Evolutionary conservation across 2,797 vertebrate genomes (phyloP).

Genomic region (Poeciliopsis presidionis): DNA sequence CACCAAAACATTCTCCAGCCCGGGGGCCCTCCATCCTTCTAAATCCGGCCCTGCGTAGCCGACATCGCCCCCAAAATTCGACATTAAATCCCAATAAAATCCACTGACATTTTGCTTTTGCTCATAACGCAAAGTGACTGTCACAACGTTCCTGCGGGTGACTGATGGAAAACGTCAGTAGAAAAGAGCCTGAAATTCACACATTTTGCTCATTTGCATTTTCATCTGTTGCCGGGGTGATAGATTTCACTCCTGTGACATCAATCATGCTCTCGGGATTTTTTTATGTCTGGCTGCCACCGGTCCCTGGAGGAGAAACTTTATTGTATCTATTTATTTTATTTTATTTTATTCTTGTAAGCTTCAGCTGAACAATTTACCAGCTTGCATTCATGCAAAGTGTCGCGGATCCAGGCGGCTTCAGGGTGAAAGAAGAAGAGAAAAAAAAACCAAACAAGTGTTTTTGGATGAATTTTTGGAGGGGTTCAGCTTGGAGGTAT

Average conservation of each 20-base stretch:
- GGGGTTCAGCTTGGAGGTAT: slow-evolving; percentile 9
- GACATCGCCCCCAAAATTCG: not conserved
- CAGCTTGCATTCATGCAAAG: slow-evolving; percentile 21
- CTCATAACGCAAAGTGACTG: not conserved
- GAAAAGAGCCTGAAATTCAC: slow-evolving; percentile 35
- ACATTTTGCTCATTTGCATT: slow-evolving; percentile 48
- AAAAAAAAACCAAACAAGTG: slow-evolving; percentile 1
- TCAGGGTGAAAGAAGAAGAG: slow-evolving; percentile 12
- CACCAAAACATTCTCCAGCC: not conserved
- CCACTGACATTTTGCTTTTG: not conserved
- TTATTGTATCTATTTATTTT: not conserved
- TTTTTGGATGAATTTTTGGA: slow-evolving; percentile 25
- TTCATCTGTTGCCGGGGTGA: slow-evolving; percentile 21
- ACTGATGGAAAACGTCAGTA: slow-evolving; percentile 31
- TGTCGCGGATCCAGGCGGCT: slow-evolving; percentile 4
- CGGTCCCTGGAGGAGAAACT: not conserved
- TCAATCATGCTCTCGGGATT: slow-evolving; percentile 19
- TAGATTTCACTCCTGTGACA: slow-evolving; percentile 1
- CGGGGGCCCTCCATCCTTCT: too few relatives aligned
- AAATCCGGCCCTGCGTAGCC: too few relatives aligned
- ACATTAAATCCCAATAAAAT: not conserved
- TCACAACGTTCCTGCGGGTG: slow-evolving; percentile 6
- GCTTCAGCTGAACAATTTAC: slow-evolving; percentile 2
- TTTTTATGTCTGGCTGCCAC: not conserved
- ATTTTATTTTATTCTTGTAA: not conserved